Conservation (phyloP, 2,888 invertebrate species). For the Eudemis profundana region DNA sequence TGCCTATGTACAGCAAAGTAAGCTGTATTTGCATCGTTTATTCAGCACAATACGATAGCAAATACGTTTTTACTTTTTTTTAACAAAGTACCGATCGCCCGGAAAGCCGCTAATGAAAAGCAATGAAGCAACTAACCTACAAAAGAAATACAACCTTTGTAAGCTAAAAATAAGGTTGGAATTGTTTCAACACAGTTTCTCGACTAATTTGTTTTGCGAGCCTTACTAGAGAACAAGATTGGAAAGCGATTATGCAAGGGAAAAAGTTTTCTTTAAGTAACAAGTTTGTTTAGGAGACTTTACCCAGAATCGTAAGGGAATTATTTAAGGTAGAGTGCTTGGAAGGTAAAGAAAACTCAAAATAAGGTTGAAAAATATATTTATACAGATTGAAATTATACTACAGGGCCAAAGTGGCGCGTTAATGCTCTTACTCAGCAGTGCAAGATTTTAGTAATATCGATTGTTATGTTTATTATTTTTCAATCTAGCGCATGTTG, state of each 20-base stretch:
- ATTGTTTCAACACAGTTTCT: neutral
- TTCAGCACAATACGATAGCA: conserved; percentile 22
- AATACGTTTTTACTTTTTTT: conserved; percentile 11
- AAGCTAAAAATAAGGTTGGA: neutral
- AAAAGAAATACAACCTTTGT: neutral
- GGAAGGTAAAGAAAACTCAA: conserved; percentile 1
- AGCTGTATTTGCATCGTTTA: conserved; percentile 8
- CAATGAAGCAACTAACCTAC: conserved; percentile 13
- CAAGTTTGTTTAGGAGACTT: conserved; percentile 35
- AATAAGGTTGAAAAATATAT: no score
- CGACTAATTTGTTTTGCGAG: conserved; percentile 32
- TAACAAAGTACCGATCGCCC: conserved; percentile 16
- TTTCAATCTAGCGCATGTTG: no score
- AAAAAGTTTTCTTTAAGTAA: conserved; percentile 38
- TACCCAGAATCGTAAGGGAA: conserved; percentile 1
- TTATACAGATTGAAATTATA: no score
- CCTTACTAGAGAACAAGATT: conserved; percentile 29
- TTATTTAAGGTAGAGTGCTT: neutral
- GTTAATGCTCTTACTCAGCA: no score
- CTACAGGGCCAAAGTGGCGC: no score
- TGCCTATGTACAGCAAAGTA: neutral
- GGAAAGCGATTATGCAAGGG: conserved; percentile 37
- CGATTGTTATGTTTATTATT: no score
- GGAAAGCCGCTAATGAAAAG: conserved; percentile 30
- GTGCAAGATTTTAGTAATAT: no score